Evolutionary conservation across 2,888 invertebrate species (phyloP).

Genomic region (Saturnia japonica): DNA sequence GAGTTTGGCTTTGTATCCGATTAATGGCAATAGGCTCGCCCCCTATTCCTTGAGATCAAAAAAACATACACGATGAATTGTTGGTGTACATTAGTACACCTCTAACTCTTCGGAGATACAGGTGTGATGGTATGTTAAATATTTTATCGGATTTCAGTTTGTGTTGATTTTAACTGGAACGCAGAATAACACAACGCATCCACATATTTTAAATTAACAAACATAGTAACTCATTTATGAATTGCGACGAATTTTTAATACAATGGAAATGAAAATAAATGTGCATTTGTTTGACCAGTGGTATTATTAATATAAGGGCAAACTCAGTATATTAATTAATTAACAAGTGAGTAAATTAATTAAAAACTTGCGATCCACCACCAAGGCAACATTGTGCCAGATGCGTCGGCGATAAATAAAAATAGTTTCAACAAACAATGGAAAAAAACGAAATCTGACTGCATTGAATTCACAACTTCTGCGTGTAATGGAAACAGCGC

Average conservation of each 20-base stretch:
- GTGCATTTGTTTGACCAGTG: conserved; percentile 13
- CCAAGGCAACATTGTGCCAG: conserved; percentile 26
- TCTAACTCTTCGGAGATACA: too few species aligned
- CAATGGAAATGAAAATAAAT: neutral
- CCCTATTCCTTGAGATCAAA: too few species aligned
- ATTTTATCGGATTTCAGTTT: neutral
- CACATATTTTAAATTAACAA: neutral
- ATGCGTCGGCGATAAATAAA: conserved; percentile 69
- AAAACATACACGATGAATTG: too few species aligned
- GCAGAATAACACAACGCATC: neutral
- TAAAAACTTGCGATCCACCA: conserved; percentile 65
- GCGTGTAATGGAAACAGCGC: conserved; percentile 38
- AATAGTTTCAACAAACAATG: conserved; percentile 55
- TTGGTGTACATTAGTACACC: too few species aligned
- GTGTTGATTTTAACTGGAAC: neutral
- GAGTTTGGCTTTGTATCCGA: too few species aligned
- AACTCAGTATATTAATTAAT: conserved; percentile 13
- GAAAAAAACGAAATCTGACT: conserved; percentile 38
- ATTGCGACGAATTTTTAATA: neutral
- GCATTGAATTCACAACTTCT: conserved; percentile 31
- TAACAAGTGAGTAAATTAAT: conserved; percentile 70
- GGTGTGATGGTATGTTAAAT: too few species aligned
- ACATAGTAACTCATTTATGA: neutral
- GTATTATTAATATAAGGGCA: conserved; percentile 29
- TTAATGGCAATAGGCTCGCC: too few species aligned